phyloP scores from a whole-genome alignment of 2,797 vertebrate species.

The Sparidentex hasta region DNA sequence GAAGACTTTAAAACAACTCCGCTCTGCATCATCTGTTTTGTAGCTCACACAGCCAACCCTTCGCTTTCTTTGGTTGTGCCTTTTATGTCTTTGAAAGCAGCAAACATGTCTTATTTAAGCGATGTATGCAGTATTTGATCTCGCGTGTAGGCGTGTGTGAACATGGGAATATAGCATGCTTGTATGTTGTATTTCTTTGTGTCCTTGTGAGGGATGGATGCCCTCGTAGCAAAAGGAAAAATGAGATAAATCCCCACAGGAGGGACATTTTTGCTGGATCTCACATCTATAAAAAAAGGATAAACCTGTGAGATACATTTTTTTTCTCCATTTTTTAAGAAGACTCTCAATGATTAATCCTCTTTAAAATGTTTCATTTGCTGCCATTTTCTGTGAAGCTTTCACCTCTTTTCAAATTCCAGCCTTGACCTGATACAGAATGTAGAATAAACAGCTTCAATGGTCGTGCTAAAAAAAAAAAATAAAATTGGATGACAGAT shows the following conservation, averaged over 20 bases:
- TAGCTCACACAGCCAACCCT: constrained; percentile 21
- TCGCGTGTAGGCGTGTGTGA: constrained; percentile 31
- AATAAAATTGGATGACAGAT: neutral
- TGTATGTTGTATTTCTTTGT: neutral
- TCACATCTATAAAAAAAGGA: constrained; percentile 29
- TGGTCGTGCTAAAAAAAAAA: constrained; percentile 1
- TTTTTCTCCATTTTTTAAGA: neutral
- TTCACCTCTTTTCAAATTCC: neutral
- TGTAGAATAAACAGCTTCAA: constrained; percentile 3
- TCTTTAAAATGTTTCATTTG: constrained; percentile 5
- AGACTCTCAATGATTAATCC: constrained; percentile 15
- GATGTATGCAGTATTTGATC: constrained; percentile 34
- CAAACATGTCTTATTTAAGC: constrained; percentile 30
- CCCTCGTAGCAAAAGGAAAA: constrained; percentile 19
- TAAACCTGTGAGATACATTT: neutral
- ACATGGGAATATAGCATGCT: constrained; percentile 19
- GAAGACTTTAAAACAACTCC: constrained; percentile 49
- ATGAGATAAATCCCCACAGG: constrained; percentile 10
- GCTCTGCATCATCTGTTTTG: constrained; percentile 31
- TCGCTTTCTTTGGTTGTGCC: constrained; percentile 37
- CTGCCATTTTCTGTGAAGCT: constrained; percentile 6
- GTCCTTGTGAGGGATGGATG: constrained; percentile 16
- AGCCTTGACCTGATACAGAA: constrained; percentile 2
- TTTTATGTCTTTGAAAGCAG: constrained; percentile 41
- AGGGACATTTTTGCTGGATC: neutral